Conservation (phyloP, 37 sponge, comb jelly and placozoan genomes). For the Chondrilla cf. caribensis region DNA sequence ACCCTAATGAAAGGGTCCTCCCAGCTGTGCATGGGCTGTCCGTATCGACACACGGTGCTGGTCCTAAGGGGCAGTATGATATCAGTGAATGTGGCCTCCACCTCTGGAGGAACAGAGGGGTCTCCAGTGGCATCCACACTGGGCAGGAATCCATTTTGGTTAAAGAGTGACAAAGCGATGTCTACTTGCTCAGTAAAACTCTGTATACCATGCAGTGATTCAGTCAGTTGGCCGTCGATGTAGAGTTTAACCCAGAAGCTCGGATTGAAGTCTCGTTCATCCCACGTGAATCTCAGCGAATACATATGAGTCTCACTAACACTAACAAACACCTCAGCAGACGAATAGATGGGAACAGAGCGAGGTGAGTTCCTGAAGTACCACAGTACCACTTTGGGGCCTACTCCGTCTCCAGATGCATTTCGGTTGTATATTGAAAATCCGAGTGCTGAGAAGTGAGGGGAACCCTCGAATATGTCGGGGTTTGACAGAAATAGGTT, state of each 20-base stretch:
- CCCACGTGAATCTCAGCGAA: conserved; percentile 29
- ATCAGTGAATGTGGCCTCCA: conserved; percentile 43
- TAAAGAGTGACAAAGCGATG: conserved; percentile 50
- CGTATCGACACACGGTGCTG: conserved; percentile 55
- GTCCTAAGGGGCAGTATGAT: conserved; percentile 36
- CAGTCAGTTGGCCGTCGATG: conserved; percentile 39
- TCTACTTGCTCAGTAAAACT: conserved; percentile 22
- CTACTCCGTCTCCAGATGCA: neutral
- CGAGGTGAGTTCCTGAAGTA: neutral
- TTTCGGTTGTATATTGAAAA: conserved; percentile 40
- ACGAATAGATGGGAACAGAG: neutral
- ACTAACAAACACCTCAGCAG: conserved; percentile 30
- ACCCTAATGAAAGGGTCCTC: conserved; percentile 70
- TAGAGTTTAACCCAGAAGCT: conserved; percentile 20
- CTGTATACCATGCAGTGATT: conserved; percentile 54
- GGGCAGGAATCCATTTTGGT: conserved; percentile 46
- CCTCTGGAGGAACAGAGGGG: conserved; percentile 29
- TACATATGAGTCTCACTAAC: conserved; percentile 36
- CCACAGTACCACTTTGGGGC: conserved; percentile 54
- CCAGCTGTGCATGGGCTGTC: conserved; percentile 68
- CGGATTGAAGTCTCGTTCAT: conserved; percentile 22
- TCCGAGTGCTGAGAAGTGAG: conserved; percentile 45
- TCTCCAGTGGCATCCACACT: neutral
- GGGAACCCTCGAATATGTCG: neutral
- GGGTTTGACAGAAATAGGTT: neutral